Base-by-base conservation (phyloP, 2,888 invertebrate genomes). In the Temnothorax unifasciatus region DNA sequence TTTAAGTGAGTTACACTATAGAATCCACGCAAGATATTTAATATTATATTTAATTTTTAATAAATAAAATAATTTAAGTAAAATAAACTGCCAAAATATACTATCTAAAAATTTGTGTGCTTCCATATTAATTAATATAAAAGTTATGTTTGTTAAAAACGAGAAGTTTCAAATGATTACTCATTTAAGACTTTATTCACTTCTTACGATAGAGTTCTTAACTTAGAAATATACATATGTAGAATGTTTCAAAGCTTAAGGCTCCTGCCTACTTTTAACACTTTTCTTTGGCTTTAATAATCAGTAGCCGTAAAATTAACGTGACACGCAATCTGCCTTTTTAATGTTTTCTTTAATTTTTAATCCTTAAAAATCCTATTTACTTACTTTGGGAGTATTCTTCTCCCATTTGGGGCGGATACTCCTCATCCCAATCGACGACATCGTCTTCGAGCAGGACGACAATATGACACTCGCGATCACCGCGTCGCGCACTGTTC, bases 331-430 rank as follows among this genome's bases (percentile, higher is more conserved):
- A 29, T 29, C 29, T 29, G 29, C 29, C 3, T 29, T 29, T 29
- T 29, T 29, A 29, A 29, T 29, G 29, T 29, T 29, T 29, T 29
- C 3, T 29, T 29, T 29, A 0, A 29, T 29, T 29, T 29, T 29
- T 29, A 29, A 29, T 29, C 3, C 29, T 29, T 29, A 4, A 73
- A 47, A 63, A 47, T 61, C 4, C 5, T 47, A 29, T 79, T 21
- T 50, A 64, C 95, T 95, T 95, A 97, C 98, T 99, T 96, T 99
- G 99, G 68, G 99, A 98, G 95, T 99, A 99, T 95, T 99, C 99
- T 93, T 99, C 99, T 9, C 99, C 99, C 99, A 99, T 99, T 95
- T 99, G 99, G 0, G 99, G 99, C 0, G 99, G 99, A 95, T 99
- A 99, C 94, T 99, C 98, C 93, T 99, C 99, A 94, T 99, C 99